phyloP scores from a whole-genome alignment of 2,113 vertebrate species.

The Gallinago undulata region DNA sequence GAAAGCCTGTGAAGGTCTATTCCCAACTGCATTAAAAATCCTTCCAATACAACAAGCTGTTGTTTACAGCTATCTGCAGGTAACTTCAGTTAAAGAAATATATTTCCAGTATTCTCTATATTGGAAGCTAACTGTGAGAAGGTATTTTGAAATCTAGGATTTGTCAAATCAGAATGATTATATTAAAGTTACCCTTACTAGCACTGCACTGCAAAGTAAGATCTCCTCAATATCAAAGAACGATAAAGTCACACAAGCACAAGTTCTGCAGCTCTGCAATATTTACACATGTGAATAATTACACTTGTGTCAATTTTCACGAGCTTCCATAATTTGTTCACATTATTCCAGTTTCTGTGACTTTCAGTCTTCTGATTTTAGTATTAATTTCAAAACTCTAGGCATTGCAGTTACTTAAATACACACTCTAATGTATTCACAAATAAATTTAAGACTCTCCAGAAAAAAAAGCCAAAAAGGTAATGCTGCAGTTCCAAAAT shows the following conservation, averaged over 20 bases:
- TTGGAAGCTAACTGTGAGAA: background rate
- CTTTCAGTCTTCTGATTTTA: background rate
- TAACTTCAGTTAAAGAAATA: background rate
- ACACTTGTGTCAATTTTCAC: background rate
- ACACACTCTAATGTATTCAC: background rate
- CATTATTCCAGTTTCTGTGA: background rate
- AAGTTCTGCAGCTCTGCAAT: background rate
- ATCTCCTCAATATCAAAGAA: background rate
- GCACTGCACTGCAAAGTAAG: background rate
- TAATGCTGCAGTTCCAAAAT: background rate
- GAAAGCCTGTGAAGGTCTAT: background rate
- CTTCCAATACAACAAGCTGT: background rate
- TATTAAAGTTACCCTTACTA: background rate
- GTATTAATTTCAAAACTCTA: background rate
- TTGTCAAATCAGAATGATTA: background rate
- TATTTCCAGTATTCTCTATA: background rate
- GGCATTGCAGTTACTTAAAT: background rate
- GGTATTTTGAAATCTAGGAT: background rate
- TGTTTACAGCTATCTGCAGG: background rate
- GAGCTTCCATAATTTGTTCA: background rate
- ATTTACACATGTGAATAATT: background rate
- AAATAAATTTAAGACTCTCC: background rate
- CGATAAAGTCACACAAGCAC: background rate
- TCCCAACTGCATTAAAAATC: background rate
- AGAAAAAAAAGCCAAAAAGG: background rate